These are phyloP conservation scores for Chloebia gouldiae DNA, from an alignment of 2,113 vertebrate genomes.

Conservation along the genomic window DNA sequence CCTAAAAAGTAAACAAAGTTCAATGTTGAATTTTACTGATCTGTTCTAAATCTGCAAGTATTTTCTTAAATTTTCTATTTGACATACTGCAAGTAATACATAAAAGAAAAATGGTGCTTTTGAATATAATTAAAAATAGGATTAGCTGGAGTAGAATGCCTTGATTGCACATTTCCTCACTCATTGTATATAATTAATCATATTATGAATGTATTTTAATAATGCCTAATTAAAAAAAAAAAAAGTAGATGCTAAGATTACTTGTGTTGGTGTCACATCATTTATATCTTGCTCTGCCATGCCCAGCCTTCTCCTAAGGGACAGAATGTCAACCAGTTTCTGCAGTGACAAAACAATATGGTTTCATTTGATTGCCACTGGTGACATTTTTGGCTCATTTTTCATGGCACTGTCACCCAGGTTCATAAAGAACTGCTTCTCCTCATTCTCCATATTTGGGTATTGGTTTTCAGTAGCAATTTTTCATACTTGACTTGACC, in stretches of 20 bases:
- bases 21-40: not conserved
- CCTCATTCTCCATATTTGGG: not conserved
- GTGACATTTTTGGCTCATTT: constrained; percentile 1
- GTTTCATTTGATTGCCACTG: not conserved
- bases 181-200: not conserved
- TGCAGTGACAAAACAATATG: not conserved
- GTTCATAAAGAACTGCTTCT: not conserved
- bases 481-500: not conserved
- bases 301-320: not conserved
- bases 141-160: not conserved
- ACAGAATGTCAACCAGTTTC: not conserved
- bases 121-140: not conserved
- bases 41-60: not conserved
- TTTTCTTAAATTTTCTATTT: not conserved
- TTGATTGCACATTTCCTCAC: not conserved
- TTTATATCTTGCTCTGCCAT: not conserved
- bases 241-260: not conserved
- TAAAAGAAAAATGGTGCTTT: not conserved
- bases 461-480: not conserved
- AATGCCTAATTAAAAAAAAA: not conserved
- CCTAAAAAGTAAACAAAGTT: not conserved
- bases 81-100: not conserved
- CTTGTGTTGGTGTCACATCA: not conserved
- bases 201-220: not conserved
- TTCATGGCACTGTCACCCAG: not conserved